Conservation (phyloP, 2,113 vertebrate species). For the Pachypanchax playfairii region DNA sequence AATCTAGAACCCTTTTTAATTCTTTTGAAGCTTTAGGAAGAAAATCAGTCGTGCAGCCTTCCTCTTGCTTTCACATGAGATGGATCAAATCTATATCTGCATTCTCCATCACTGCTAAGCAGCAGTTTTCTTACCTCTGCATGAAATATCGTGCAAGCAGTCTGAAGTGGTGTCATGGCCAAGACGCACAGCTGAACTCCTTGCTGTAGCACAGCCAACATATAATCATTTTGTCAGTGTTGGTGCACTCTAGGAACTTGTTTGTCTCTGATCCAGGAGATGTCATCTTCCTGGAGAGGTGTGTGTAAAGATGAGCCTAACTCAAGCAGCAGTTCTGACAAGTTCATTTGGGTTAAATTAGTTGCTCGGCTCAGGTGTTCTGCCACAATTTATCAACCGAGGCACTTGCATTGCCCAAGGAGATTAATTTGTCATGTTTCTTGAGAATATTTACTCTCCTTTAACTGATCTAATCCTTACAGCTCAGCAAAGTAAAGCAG, state of each 20-base stretch:
- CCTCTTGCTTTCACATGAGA: constrained; percentile 9
- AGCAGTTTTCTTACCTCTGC: constrained; percentile 17
- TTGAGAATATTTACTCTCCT: constrained; percentile 43
- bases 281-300: constrained; percentile 43
- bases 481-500: constrained; percentile 12
- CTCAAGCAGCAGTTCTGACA: constrained; percentile 65
- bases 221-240: constrained; percentile 58
- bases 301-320: constrained; percentile 54
- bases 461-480: constrained; percentile 54
- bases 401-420: constrained; percentile 59
- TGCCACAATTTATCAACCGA: constrained; percentile 64
- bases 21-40: no score
- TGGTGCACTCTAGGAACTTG: constrained; percentile 38
- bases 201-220: constrained; percentile 28
- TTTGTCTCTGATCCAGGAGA: constrained; percentile 52
- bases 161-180: constrained; percentile 30
- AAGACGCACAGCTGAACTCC: constrained; percentile 23
- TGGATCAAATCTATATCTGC: constrained; percentile 9
- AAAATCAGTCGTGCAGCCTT: constrained; percentile 19
- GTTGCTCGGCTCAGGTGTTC: constrained; percentile 64
- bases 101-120: constrained; percentile 33
- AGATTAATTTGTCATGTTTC: constrained; percentile 72
- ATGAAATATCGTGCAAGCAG: constrained; percentile 15
- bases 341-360: constrained; percentile 76
- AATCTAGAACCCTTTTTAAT: no score